Evolutionary conservation across 2,113 vertebrate genomes (phyloP), one percentile per base, ranked within the genome.

Genomic region (Panthera tigris): DNA sequence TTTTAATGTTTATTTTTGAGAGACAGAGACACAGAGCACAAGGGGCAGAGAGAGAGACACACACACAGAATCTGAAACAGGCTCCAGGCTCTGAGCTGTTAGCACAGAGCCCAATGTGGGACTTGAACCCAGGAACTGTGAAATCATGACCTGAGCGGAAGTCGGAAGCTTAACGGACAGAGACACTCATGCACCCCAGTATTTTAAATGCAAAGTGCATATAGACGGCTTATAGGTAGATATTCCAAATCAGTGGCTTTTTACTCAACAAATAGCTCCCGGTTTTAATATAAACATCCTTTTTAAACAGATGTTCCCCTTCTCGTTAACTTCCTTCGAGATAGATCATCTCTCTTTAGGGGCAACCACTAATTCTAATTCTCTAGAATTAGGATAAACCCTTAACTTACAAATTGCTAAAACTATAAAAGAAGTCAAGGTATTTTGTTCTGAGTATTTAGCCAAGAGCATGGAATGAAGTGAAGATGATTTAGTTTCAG

Each of bases 281-380:
- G 31, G 55, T 68, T 96, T 96, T 91, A 63, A 92, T n/a, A 82
- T 61, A 33, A 95, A 91, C 89, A 73, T n/a, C 16, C 8, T 89
- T 91, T 82, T 78, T 78, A 88, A 71, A 88, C 6, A 89, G 4
- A 78, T 52, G 7, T 39, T 76, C 76, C 39, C 27, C 82, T 94
- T 76, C 69, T 84, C 23, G 52, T 31, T 65, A 95, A 39, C 41
- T 69, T 78, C 45, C 79, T 81, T 94, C 21, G 3, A 90, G 66
- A 82, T 3, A 61, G 41, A 65, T 78, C 29, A 27, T 21, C 13
- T 91, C 61, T 95, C 69, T 66, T 84, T 41, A 7, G 39, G 39
- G 19, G 19, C 61, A 39, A 84, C 69, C 55, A 39, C 31, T 41
- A 95, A 63, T 45, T 45, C 45, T 7, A 45, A 63, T 82, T 65